Base-by-base conservation (phyloP, 2,888 invertebrate genomes). In the Drosophila buzzatii region DNA sequence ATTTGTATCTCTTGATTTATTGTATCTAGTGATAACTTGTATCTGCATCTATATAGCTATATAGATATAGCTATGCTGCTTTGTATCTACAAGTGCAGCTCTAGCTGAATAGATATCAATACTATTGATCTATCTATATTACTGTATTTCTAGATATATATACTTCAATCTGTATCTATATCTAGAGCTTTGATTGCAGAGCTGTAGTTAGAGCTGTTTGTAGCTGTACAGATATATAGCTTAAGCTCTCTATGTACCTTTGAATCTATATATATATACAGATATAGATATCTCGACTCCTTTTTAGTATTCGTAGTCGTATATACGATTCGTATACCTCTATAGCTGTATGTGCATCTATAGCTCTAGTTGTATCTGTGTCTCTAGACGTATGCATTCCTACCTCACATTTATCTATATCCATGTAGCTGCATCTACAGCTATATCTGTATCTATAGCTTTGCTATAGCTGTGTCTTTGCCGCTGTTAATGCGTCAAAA, bases 401-500 rank as follows among this genome's bases (percentile, higher is more conserved):
- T 20, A 18, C 20, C 18, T 20, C 20, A 14, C 2, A 14, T 45
- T 3, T 14, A 20, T 31, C 9, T n/a, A 6, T 45, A 9, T 12
- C 23, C 23, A 20, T 20, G n/a, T 47, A 27, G 3, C 1, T 49
- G 6, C 16, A 23, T 14, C 12, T 8, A 45, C 7, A 8, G 14
- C 45, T 23, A 2, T n/a, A 39, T 39, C 16, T 39, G 16, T 39
- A 7, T 16, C 39, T 37, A 5, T 31, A 5, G 27, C 27, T 4
- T 31, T 10, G 47, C 18, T 49, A 9, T 33, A 27, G 49, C 3
- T 23, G 2, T 35, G 9, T 31, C 7, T 42, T 3, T 39, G 27
- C 20, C 20, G 49, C 33, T 76, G 79, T 65, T 79, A 73, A 76
- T 65, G 61, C 72, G 72, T 52, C 55, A 60, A 57, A 79, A 65